Base-by-base conservation (phyloP, 2,888 invertebrate species). In the Molorchus minor region DNA sequence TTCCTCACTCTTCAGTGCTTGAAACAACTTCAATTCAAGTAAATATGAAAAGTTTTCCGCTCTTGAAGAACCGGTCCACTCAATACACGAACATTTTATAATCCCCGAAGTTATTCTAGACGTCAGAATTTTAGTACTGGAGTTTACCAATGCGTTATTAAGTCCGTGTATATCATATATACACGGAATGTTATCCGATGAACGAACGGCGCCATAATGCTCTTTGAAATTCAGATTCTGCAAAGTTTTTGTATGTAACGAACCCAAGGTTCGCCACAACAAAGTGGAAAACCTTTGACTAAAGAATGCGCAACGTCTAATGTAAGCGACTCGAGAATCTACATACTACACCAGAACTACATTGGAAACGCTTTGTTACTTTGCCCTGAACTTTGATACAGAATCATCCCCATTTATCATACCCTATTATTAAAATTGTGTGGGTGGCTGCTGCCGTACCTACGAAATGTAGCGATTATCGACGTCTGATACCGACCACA, bases 291-390 rank as follows among this genome's bases (percentile, higher is more conserved):
- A 69, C 65, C 70, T 68, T 68, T 67, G 68, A 70, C 69, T 67
- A 64, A 70, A 71, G 69, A 71, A 71, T 70, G 68, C 60, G 62
- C 62, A 67, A 61, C 71, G 63, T 69, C 70, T 70, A 72, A 72
- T 70, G 68, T 70, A 70, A 72, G 70, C 72, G 69, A 70, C 69
- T 71, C 69, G 63, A 69, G 69, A 61, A 68, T 68, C 67, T 68
- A 67, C 58, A 64, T 54, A 62, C 60, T 68, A 65, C 67, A 40
- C 66, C 60, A n/a, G 44, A 68, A 68, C 64, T 65, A 67, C 69
- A 70, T 70, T 69, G 65, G 67, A 68, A 65, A 67, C 59, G 68
- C 71, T 72, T 70, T 70, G 71, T 65, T 65, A 66, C 65, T 60
- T 61, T 59, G 54, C 59, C 60, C 60, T 64, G 49, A 69, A 69